Percentiles rank a stretch among this genome's conserved stretches.
Conservation (phyloP, 2,888 invertebrate genomes). For the Cryptocephalus primarius region DNA sequence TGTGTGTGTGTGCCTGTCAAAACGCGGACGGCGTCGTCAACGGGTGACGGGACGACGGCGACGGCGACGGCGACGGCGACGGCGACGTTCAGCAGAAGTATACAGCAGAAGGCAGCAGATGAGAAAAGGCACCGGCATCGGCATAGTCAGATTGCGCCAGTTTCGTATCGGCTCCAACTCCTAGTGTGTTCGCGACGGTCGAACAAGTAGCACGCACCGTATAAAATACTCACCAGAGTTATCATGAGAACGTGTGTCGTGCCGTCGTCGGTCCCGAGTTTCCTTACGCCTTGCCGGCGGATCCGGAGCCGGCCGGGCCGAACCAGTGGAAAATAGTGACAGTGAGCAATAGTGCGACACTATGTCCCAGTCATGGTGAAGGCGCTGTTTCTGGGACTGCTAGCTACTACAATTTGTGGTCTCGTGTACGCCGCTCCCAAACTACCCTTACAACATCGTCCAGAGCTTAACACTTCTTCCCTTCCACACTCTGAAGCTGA, state of each 20-base stretch:
- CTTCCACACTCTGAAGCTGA: conserved; percentile 5
- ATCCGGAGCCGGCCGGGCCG: conserved; percentile 17
- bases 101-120: no score
- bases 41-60: no score
- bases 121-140: no score
- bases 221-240: conserved; percentile 26
- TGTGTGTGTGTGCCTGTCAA: no score
- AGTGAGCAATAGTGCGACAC: conserved; percentile 32
- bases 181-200: conserved; percentile 41
- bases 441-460: conserved; percentile 19
- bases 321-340: conserved; percentile 23
- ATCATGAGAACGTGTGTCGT: conserved; percentile 28
- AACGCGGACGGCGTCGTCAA: no score
- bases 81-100: no score
- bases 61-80: no score
- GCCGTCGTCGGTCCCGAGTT: conserved; percentile 18
- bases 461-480: conserved; percentile 13
- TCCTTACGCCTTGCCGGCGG: conserved; percentile 11
- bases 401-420: conserved; percentile 37
- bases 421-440: conserved; percentile 32
- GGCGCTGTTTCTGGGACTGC: conserved; percentile 38
- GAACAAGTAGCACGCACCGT: conserved; percentile 36
- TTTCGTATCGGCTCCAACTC: neutral
- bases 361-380: conserved; percentile 42
- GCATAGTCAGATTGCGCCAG: no score